Percentiles rank a stretch among this genome's conserved stretches.
These are phyloP conservation scores for Coelopa pilipes DNA, from an alignment of 2,888 invertebrate genomes.

Conservation along the genomic window DNA sequence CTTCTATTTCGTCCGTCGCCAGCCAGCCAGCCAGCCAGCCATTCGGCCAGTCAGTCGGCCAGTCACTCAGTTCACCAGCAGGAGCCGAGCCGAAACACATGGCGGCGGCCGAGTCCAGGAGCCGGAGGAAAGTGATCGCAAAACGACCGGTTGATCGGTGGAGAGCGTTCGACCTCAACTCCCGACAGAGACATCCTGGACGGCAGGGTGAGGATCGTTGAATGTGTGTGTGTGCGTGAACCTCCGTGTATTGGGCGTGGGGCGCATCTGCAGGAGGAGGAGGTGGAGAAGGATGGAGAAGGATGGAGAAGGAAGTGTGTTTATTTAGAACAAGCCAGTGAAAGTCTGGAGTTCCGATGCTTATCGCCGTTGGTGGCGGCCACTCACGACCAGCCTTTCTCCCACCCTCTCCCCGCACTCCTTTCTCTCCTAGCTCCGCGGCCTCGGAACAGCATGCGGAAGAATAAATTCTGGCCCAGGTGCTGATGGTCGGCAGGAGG, in stretches of 20 bases:
- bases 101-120: constrained; percentile 11
- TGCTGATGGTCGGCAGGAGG: neutral
- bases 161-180: no score
- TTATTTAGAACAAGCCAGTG: constrained; percentile 31
- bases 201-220: no score
- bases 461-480: constrained; percentile 43
- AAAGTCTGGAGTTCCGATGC: constrained; percentile 27
- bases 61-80: no score
- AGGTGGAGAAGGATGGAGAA: constrained; percentile 9
- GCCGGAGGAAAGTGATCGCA: neutral
- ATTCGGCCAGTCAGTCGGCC: neutral
- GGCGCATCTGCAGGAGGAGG: neutral
- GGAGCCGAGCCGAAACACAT: constrained; percentile 42
- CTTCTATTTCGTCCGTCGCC: constrained; percentile 7
- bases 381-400: neutral
- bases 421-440: neutral
- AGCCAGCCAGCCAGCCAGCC: no score
- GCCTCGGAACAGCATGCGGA: constrained; percentile 45
- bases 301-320: constrained; percentile 31
- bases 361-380: constrained; percentile 44
- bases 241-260: neutral
- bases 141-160: no score
- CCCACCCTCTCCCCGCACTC: neutral
- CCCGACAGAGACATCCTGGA: no score
- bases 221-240: neutral